Conservation (phyloP, 2,113 vertebrate genomes). For the Cyanoliseus patagonus region DNA sequence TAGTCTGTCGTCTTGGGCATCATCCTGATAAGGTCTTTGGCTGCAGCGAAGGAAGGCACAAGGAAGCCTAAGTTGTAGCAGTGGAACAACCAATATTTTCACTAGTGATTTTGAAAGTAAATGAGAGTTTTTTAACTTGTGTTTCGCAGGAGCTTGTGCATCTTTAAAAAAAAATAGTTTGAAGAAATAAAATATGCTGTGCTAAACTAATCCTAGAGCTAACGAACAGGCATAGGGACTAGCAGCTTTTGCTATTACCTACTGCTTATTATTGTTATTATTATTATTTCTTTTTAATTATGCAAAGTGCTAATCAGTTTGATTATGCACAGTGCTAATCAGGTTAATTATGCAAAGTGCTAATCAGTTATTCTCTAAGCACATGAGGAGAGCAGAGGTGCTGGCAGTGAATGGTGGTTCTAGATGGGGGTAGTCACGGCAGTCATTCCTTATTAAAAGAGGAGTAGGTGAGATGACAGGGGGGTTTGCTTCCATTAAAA, state of each 20-base stretch:
- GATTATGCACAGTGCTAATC: conserved; percentile 90
- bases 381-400: conserved; percentile 85
- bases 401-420: conserved; percentile 80
- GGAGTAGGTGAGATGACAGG: conserved; percentile 75
- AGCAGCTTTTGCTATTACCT: conserved; percentile 84
- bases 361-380: conserved; percentile 88
- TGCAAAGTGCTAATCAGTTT: conserved; percentile 90
- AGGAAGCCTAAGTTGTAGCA: not conserved
- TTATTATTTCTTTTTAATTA: conserved; percentile 90
- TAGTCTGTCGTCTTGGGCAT: not conserved
- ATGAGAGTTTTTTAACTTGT: not conserved
- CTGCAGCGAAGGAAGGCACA: not conserved
- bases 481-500: conserved; percentile 70
- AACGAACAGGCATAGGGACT: conserved; percentile 73
- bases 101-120: not conserved
- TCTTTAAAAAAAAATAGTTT: conserved; percentile 56
- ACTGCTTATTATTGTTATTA: conserved; percentile 88
- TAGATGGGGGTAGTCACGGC: conserved; percentile 83
- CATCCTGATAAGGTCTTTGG: not conserved
- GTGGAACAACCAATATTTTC: not conserved
- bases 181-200: conserved; percentile 62
- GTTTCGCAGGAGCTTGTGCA: conserved; percentile 12
- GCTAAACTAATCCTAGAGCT: conserved; percentile 74
- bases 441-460: conserved; percentile 82
- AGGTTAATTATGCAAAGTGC: conserved; percentile 91